phyloP scores from a whole-genome alignment of 53 echinoderm and acorn worm species.

The Stichopus horrens region DNA sequence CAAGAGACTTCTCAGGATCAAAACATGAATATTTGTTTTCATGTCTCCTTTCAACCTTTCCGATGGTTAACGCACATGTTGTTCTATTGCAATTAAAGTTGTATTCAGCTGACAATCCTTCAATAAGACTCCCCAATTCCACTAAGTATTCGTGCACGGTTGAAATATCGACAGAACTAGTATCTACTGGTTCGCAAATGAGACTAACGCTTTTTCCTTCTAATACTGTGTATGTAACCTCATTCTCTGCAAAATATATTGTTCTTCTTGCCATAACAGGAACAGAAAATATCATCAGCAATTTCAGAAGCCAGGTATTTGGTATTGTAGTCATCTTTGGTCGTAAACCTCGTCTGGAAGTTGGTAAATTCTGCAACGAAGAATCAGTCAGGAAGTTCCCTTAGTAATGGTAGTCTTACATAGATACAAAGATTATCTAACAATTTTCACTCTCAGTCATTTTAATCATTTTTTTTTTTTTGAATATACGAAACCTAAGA shows the following conservation, averaged over 20 bases:
- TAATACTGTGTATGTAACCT: neutral
- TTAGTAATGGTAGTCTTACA: too few relatives aligned
- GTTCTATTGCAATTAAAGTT: neutral
- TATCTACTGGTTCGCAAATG: neutral
- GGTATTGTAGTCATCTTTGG: too few relatives aligned
- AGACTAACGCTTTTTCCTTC: neutral
- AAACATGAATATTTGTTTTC: neutral
- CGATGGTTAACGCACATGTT: neutral
- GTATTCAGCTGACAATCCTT: neutral
- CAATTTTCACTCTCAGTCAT: too few relatives aligned
- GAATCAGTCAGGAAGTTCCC: too few relatives aligned
- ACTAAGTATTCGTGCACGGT: neutral
- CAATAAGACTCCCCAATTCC: neutral
- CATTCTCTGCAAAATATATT: neutral
- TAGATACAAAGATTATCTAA: too few relatives aligned
- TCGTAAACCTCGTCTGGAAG: too few relatives aligned
- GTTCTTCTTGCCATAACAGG: too few relatives aligned
- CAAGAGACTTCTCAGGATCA: neutral
- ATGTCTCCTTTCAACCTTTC: neutral
- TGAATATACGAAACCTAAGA: too few relatives aligned
- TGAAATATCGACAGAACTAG: neutral
- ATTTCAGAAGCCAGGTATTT: too few relatives aligned
- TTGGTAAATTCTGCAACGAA: too few relatives aligned
- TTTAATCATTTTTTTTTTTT: too few relatives aligned
- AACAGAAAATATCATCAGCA: too few relatives aligned